These are phyloP conservation scores for Habropoda laboriosa DNA, from an alignment of 1,140 invertebrate genomes.

Conservation along the genomic window DNA sequence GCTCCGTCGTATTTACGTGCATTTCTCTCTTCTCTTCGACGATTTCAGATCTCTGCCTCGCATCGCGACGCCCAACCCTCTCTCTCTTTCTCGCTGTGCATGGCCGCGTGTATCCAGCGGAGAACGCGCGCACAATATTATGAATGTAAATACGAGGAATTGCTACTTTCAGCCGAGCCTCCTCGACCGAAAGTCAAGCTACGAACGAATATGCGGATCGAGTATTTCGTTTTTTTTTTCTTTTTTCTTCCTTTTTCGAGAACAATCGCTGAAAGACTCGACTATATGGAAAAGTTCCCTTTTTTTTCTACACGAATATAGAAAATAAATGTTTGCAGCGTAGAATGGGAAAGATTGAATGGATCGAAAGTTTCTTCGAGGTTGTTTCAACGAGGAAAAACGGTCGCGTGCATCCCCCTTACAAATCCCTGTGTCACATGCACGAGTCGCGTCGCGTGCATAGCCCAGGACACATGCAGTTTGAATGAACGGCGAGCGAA, in stretches of 20 bases:
- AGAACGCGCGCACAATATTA: slow-evolving; percentile 48
- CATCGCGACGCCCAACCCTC: not conserved
- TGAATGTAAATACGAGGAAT: slow-evolving; percentile 40
- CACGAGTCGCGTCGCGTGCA: not conserved
- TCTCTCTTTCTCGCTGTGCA: not conserved
- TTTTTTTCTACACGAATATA: no score
- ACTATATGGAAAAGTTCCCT: no score
- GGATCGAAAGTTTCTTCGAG: not conserved
- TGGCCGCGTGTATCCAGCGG: not conserved
- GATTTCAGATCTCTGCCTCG: slow-evolving; percentile 20
- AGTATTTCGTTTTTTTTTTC: no score
- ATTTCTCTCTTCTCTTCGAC: slow-evolving; percentile 33
- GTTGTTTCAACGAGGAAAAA: not conserved
- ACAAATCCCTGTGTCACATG: slow-evolving; percentile 1
- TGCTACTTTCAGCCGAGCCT: not conserved
- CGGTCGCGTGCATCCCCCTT: not conserved
- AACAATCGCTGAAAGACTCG: not conserved
- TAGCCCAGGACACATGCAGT: slow-evolving; percentile 3
- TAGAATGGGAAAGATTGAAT: not conserved
- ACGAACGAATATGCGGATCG: not conserved
- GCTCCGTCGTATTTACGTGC: slow-evolving; percentile 30
- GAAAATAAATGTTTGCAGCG: no score
- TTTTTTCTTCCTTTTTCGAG: not conserved
- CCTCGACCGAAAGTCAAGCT: no score
- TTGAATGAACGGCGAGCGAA: slow-evolving; percentile 27